Percentiles rank a stretch among this genome's conserved stretches.
These are phyloP conservation scores for Paratilapia polleni DNA, from an alignment of 2,113 vertebrate genomes.

Conservation along the genomic window DNA sequence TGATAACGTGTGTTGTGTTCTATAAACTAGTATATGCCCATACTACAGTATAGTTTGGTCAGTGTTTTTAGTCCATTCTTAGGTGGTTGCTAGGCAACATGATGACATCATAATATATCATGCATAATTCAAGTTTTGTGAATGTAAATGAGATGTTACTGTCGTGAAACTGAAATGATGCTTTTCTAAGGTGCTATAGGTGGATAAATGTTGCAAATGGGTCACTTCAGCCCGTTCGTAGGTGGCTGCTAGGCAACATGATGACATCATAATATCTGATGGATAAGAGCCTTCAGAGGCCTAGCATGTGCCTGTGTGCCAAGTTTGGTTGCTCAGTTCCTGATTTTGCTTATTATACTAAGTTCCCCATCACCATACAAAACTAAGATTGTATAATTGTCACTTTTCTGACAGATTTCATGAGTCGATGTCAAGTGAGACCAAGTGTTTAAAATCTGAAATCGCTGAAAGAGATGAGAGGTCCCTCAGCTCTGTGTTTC, in stretches of 20 bases:
- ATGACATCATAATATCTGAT: neutral
- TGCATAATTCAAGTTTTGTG: neutral
- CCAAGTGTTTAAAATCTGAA: constrained; percentile 13
- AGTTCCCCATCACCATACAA: neutral
- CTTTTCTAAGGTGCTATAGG: neutral
- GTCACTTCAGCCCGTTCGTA: neutral
- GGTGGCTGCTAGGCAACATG: neutral
- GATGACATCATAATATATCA: neutral
- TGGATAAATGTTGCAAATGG: neutral
- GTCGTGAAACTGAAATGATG: neutral
- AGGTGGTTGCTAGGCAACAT: neutral
- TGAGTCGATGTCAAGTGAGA: neutral
- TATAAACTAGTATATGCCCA: neutral
- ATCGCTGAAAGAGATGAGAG: constrained; percentile 4
- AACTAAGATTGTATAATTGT: neutral
- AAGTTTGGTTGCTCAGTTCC: neutral
- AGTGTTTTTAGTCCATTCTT: neutral
- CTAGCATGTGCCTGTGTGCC: neutral
- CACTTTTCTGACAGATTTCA: constrained; percentile 10
- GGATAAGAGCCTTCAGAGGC: neutral
- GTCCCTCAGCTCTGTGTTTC: neutral
- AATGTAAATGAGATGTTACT: neutral
- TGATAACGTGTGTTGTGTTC: neutral
- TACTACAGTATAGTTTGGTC: neutral
- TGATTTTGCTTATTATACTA: neutral